A percentile compares a stretch with the other conserved stretches of the same genome.
Conservation (phyloP, 2,797 vertebrate genomes). For the Acanthurus lineatus region DNA sequence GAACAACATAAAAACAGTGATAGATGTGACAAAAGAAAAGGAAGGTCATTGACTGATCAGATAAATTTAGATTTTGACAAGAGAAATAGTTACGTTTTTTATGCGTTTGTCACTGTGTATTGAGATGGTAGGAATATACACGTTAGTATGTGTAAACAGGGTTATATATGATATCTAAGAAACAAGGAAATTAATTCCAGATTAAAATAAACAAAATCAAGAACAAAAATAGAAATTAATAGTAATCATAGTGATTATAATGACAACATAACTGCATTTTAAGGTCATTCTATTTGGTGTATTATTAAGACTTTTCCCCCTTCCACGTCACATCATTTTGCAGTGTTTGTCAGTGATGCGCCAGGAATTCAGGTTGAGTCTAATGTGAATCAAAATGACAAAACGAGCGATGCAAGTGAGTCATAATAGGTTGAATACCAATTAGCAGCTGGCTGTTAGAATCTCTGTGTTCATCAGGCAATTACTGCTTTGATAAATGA, state of each 20-base stretch:
- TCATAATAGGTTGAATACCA: conserved; percentile 33
- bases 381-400: conserved; percentile 44
- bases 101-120: neutral
- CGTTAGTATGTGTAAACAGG: neutral
- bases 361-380: conserved; percentile 10
- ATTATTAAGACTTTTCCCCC: conserved; percentile 2
- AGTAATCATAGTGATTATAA: neutral
- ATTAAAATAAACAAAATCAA: neutral
- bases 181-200: neutral
- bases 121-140: neutral
- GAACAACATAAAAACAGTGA: conserved; percentile 8
- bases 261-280: neutral
- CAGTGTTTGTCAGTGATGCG: conserved; percentile 16
- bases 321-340: conserved; percentile 2
- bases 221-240: neutral
- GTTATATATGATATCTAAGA: neutral
- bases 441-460: conserved; percentile 6
- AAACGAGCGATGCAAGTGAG: conserved; percentile 27
- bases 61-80: neutral
- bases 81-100: neutral
- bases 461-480: conserved; percentile 16
- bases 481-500: conserved; percentile 9
- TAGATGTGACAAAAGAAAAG: neutral
- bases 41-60: neutral
- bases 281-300: conserved; percentile 31